Base-by-base conservation (phyloP, 2,113 vertebrate genomes). In the Carassius gibelio region DNA sequence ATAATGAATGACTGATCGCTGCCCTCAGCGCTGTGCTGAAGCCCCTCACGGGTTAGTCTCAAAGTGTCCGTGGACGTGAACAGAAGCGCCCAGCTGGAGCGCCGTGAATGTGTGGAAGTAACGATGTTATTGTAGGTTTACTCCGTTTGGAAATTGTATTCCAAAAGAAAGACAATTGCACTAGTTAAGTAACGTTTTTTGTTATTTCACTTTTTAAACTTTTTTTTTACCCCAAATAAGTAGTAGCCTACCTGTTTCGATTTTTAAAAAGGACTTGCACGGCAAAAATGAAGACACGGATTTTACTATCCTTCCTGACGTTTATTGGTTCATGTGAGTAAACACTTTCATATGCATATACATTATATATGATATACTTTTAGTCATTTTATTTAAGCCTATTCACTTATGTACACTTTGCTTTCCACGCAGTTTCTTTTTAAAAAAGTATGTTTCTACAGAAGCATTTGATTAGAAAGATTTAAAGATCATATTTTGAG, bases 251-350 rank as follows among this genome's bases (percentile, higher is more conserved):
- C 19, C 26, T 8, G 17, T 88, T 88, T 75, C 19, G 83, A 9
- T 0, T 45, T 0, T 45, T 55, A 81, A 48, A 85, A 62, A 75
- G 86, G 90, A 91, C 88, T 87, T 72, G 76, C 23, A 76, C 75
- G 87, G 55, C 77, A 92, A 30, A 86, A 71, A 95, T 95, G 93
- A 93, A 91, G 88, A 83, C 89, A 59, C 90, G 90, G 68, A 76
- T 91, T 82, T 21, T 92, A n/a, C 83, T 93, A 79, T 42, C n/a
- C 71, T 88, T 82, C 62, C 78, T 89, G 86, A 89, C 83, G 11
- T 52, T 92, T 62, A 77, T 72, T 79, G 90, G 84, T 87, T 90
- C 91, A 34, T 86, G 95, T 95, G 89, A 95, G 95, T 95, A 21
- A 45, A 7, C 15, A 9, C 72, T 1, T 48, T 36, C 38, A 42